phyloP scores from a whole-genome alignment of 2,113 vertebrate genomes.

The Conger conger region DNA sequence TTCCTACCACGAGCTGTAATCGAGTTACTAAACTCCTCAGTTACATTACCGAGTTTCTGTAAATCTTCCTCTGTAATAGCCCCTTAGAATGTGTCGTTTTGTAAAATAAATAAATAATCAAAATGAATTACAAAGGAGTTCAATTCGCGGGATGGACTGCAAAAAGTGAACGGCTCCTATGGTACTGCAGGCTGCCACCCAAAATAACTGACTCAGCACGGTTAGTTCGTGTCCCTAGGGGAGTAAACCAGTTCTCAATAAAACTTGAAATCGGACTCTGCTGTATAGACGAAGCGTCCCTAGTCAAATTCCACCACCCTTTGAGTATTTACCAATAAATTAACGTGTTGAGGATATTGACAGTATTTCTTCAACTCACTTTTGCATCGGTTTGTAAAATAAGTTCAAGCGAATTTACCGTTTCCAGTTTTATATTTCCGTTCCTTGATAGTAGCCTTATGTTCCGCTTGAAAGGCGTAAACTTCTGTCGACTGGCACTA shows the following conservation, averaged over 20 bases:
- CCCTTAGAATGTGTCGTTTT: conserved; percentile 56
- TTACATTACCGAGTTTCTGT: conserved; percentile 37
- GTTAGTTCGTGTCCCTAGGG: conserved; percentile 67
- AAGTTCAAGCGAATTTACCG: not conserved
- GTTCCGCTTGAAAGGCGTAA: too few relatives aligned
- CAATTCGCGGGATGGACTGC: conserved; percentile 46
- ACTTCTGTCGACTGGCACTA: not conserved
- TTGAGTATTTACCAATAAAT: not conserved
- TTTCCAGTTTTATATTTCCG: not conserved
- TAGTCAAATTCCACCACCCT: conserved; percentile 59
- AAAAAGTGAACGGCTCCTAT: conserved; percentile 59
- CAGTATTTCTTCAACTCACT: not conserved
- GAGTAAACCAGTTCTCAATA: conserved; percentile 62
- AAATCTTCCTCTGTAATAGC: conserved; percentile 50
- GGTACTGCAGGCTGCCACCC: conserved; percentile 55
- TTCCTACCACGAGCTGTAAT: conserved; percentile 36
- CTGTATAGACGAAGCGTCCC: conserved; percentile 52
- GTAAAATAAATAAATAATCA: conserved; percentile 56
- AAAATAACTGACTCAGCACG: conserved; percentile 61
- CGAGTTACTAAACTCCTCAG: conserved; percentile 50
- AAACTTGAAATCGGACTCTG: conserved; percentile 55
- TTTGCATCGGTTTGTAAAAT: not conserved
- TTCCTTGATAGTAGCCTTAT: too few relatives aligned
- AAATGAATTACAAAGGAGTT: conserved; percentile 52
- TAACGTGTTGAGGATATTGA: not conserved